phyloP scores from a whole-genome alignment of 2,888 invertebrate genomes.

The Netelia fuscicornis region DNA sequence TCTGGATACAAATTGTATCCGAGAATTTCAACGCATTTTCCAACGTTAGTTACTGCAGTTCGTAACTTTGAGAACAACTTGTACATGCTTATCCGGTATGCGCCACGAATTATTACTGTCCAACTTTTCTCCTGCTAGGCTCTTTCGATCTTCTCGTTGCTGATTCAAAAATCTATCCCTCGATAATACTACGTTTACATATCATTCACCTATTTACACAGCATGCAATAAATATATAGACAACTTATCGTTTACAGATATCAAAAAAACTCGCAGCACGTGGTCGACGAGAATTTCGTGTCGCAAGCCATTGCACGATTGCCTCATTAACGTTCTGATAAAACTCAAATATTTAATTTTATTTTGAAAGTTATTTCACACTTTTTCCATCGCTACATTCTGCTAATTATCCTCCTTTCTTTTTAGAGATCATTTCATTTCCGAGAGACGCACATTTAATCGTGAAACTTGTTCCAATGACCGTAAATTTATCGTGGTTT shows the following conservation, averaged over 20 bases:
- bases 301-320: constrained; percentile 44
- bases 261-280: constrained; percentile 70
- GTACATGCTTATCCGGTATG: not conserved
- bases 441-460: no score
- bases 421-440: constrained; percentile 2
- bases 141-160: not conserved
- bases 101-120: not conserved
- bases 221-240: constrained; percentile 75
- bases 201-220: constrained; percentile 68
- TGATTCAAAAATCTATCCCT: not conserved
- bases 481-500: no score
- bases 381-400: constrained; percentile 19
- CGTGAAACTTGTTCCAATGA: no score
- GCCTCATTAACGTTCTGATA: not conserved
- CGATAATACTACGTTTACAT: constrained; percentile 70
- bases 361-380: constrained; percentile 44
- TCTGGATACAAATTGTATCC: not conserved
- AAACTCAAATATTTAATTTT: constrained; percentile 47
- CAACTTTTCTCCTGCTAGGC: not conserved
- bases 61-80: not conserved
- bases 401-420: not conserved
- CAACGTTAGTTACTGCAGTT: not conserved
- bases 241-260: constrained; percentile 75
- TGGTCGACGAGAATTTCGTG: constrained; percentile 39
- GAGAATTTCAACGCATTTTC: not conserved